These are phyloP conservation scores for Alviniconcha strummeri DNA, from an alignment of 2,888 invertebrate genomes.

Conservation along the genomic window DNA sequence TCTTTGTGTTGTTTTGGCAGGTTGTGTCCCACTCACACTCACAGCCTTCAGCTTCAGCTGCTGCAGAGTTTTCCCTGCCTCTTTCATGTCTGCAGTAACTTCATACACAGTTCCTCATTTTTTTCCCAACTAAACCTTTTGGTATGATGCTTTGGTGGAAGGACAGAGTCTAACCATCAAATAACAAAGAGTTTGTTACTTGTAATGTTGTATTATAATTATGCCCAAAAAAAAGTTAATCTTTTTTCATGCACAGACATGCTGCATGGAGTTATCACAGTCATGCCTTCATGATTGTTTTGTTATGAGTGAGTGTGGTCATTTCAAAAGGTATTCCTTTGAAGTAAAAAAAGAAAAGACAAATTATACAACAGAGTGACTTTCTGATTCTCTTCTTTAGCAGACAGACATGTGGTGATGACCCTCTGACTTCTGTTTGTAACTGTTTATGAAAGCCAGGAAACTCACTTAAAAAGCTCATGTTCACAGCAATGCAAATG, in stretches of 20 bases:
- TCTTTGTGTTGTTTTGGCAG: not conserved
- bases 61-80: not conserved
- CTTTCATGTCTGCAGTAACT: not conserved
- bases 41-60: too few species aligned
- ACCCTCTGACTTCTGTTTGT: too few species aligned
- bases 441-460: too few species aligned
- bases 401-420: too few species aligned
- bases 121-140: not conserved
- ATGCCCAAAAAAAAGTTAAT: not conserved
- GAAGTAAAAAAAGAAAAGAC: not conserved
- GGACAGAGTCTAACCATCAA: not conserved
- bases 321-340: too few species aligned
- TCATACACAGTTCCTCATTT: not conserved
- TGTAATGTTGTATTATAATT: not conserved
- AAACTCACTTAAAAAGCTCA: too few species aligned
- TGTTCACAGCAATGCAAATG: too few species aligned
- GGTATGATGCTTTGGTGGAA: not conserved
- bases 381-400: not conserved
- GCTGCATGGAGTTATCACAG: not conserved
- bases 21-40: not conserved
- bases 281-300: not conserved
- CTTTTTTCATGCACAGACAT: not conserved
- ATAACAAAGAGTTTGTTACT: not conserved
- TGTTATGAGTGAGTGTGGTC: not conserved
- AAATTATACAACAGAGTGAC: not conserved